Conservation (phyloP, 2,888 invertebrate genomes). For the Eumacrocentrus americanus region DNA sequence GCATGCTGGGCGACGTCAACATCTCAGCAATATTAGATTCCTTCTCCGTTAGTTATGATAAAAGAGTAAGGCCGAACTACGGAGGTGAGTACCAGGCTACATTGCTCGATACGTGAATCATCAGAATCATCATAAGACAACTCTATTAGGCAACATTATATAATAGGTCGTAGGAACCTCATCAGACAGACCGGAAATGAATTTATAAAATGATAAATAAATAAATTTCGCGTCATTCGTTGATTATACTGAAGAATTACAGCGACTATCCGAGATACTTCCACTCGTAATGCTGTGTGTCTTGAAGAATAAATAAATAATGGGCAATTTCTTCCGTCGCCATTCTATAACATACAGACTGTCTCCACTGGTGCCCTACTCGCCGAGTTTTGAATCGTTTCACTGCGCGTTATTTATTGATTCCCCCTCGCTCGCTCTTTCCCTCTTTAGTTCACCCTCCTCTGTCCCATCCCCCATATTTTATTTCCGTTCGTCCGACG, state of each 20-base stretch:
- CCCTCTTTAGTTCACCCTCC: constrained; percentile 1
- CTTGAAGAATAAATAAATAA: constrained; percentile 21
- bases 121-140: background rate
- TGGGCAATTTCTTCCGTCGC: constrained; percentile 15
- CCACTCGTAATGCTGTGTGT: background rate
- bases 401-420: constrained; percentile 30
- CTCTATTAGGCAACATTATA: too few relatives aligned
- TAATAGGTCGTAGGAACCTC: too few relatives aligned
- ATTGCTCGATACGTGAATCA: constrained; percentile 1
- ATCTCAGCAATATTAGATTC: constrained; percentile 95
- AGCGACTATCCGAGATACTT: constrained; percentile 13
- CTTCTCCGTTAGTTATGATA: constrained; percentile 97
- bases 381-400: constrained; percentile 29
- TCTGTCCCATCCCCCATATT: constrained; percentile 18
- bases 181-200: too few relatives aligned
- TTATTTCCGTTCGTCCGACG: constrained; percentile 28
- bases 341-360: background rate
- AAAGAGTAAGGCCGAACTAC: constrained; percentile 99
- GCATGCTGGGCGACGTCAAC: constrained; percentile 91
- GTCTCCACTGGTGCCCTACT: constrained; percentile 22
- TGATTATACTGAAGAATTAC: constrained; percentile 25
- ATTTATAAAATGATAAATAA: too few relatives aligned
- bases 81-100: constrained; percentile 77
- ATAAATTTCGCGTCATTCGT: too few relatives aligned
- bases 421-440: constrained; percentile 6